Conservation (phyloP, 1,140 invertebrate species). For the Rhynchophorus ferrugineus region DNA sequence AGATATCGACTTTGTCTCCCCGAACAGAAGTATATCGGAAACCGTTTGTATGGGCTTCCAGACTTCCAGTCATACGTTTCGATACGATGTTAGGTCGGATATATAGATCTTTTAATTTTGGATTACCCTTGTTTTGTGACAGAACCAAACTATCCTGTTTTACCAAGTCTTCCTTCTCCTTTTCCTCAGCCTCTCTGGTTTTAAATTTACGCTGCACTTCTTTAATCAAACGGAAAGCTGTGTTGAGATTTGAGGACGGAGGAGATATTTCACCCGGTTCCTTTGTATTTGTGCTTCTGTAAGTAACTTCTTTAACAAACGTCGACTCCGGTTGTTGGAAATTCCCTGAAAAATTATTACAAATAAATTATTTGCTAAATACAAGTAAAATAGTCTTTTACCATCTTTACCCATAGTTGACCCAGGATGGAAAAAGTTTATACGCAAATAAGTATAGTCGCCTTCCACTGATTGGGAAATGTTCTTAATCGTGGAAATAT, state of each 20-base stretch:
- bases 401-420: conserved; percentile 90
- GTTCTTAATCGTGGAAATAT: conserved; percentile 98
- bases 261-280: conserved; percentile 94
- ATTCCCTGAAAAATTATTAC: conserved; percentile 45
- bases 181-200: conserved; percentile 95
- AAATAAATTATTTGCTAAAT: not conserved
- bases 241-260: conserved; percentile 93
- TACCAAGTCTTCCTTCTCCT: conserved; percentile 96
- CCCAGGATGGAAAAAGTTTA: conserved; percentile 99
- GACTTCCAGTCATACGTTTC: conserved; percentile 89
- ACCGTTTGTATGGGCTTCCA: conserved; percentile 96
- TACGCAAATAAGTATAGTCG: conserved; percentile 96
- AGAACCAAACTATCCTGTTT: conserved; percentile 97
- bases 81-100: conserved; percentile 98
- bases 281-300: conserved; percentile 94
- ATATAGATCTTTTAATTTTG: conserved; percentile 97
- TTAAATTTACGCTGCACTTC: conserved; percentile 99
- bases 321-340: conserved; percentile 93
- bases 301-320: conserved; percentile 99
- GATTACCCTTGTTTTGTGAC: conserved; percentile 94
- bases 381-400: not conserved
- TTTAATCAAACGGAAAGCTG: conserved; percentile 94
- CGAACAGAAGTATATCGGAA: conserved; percentile 97
- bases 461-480: conserved; percentile 97
- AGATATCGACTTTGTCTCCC: conserved; percentile 97